phyloP scores from a whole-genome alignment of 2,797 vertebrate genomes.

The Falco biarmicus region DNA sequence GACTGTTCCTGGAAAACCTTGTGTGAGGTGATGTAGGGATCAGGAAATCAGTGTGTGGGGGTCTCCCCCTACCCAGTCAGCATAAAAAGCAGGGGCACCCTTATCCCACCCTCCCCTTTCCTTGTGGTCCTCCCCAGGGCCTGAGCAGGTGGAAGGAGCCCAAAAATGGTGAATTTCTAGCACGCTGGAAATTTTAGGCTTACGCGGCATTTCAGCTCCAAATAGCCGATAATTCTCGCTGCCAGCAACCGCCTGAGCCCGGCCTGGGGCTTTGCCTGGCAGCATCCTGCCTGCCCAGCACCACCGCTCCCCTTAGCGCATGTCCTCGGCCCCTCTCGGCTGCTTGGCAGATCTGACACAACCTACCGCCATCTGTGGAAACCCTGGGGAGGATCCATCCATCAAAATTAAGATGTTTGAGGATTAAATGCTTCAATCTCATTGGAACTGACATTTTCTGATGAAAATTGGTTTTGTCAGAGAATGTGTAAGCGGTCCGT shows the following conservation, averaged over 20 bases:
- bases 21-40: rapidly evolving
- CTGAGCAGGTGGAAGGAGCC: not conserved
- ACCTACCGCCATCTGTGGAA: not conserved
- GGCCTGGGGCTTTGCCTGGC: not conserved
- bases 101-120: not conserved
- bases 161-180: not conserved
- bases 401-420: not conserved
- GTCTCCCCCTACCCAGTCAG: rapidly evolving
- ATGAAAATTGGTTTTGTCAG: not conserved
- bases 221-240: rapidly evolving
- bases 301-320: rapidly evolving
- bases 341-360: not conserved
- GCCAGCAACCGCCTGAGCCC: rapidly evolving
- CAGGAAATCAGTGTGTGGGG: rapidly evolving
- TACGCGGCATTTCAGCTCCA: not conserved
- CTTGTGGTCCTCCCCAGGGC: not conserved
- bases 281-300: rapidly evolving
- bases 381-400: not conserved
- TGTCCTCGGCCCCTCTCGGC: not conserved
- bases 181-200: not conserved
- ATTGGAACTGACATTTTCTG: not conserved
- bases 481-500: not conserved
- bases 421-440: not conserved
- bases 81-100: not conserved
- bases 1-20: rapidly evolving